Percentiles rank a stretch among this genome's conserved stretches.
phyloP scores from a whole-genome alignment of 53 echinoderm and acorn worm species.

The Stichopus horrens region DNA sequence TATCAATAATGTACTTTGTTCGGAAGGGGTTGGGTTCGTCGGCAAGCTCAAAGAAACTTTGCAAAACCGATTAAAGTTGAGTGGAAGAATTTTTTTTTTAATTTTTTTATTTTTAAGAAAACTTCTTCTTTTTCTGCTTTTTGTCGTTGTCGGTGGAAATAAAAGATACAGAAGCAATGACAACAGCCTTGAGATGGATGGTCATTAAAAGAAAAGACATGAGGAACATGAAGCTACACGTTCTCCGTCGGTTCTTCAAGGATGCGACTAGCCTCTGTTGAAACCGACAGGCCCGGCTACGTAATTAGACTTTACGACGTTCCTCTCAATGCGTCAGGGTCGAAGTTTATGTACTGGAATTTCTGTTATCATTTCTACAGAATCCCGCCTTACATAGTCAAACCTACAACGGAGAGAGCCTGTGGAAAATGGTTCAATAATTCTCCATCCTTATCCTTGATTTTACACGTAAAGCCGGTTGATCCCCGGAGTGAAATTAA shows the following conservation, averaged over 20 bases:
- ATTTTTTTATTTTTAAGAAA: not conserved
- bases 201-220: not conserved
- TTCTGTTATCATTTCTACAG: too few species aligned
- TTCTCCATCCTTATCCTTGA: too few species aligned
- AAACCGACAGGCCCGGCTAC: not conserved
- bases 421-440: too few species aligned
- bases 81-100: not conserved
- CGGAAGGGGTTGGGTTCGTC: not conserved
- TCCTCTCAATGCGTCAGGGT: not conserved
- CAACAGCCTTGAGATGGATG: not conserved
- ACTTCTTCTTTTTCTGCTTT: not conserved
- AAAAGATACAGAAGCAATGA: not conserved
- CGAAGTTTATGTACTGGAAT: not conserved
- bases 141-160: not conserved
- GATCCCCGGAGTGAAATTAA: too few species aligned
- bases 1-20: not conserved
- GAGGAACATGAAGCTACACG: not conserved
- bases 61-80: not conserved
- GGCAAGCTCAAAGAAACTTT: not conserved
- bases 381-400: too few species aligned
- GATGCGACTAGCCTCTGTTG: conserved; percentile 2
- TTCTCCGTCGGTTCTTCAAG: not conserved
- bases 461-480: too few species aligned
- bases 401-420: too few species aligned
- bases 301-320: not conserved